Conservation (phyloP, 2,113 vertebrate species). For the Zootoca vivipara region DNA sequence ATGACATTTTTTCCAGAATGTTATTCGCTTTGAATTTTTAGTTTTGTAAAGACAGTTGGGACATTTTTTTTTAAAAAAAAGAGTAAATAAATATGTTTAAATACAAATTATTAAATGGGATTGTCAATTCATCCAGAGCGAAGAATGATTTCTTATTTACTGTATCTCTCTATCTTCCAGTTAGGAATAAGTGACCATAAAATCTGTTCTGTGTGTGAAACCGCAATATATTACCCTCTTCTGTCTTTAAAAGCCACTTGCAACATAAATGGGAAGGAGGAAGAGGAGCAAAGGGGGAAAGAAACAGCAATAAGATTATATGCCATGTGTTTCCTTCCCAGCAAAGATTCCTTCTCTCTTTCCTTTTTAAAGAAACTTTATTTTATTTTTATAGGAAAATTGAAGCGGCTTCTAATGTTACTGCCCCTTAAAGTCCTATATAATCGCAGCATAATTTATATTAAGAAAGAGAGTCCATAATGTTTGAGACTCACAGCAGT, state of each 20-base stretch:
- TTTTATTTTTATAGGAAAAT: slow-evolving; percentile 70
- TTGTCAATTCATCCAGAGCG: background rate
- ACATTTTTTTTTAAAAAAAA: background rate
- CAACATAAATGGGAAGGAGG: slow-evolving; percentile 55
- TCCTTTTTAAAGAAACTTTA: slow-evolving; percentile 48
- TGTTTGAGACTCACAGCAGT: slow-evolving; percentile 52
- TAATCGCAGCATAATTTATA: slow-evolving; percentile 73
- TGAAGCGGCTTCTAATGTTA: slow-evolving; percentile 67
- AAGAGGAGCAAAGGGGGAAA: slow-evolving; percentile 19
- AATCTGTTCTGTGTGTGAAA: slow-evolving; percentile 76
- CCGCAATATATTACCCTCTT: slow-evolving; percentile 75
- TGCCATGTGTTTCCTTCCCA: slow-evolving; percentile 63
- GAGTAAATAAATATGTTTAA: background rate
- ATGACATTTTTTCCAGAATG: too few relatives aligned
- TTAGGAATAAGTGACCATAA: slow-evolving; percentile 62
- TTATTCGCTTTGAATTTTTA: too few relatives aligned
- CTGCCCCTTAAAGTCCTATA: slow-evolving; percentile 66
- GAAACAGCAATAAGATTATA: slow-evolving; percentile 45
- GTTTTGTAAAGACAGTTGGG: too few relatives aligned
- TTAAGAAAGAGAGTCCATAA: slow-evolving; percentile 63
- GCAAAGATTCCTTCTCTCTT: slow-evolving; percentile 68
- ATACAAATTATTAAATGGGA: background rate
- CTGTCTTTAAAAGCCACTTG: slow-evolving; percentile 75
- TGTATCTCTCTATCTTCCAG: slow-evolving; percentile 70
- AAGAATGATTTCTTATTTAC: slow-evolving; percentile 48